phyloP scores from a whole-genome alignment of 2,113 vertebrate genomes.

The Nothocercus nigrocapillus region DNA sequence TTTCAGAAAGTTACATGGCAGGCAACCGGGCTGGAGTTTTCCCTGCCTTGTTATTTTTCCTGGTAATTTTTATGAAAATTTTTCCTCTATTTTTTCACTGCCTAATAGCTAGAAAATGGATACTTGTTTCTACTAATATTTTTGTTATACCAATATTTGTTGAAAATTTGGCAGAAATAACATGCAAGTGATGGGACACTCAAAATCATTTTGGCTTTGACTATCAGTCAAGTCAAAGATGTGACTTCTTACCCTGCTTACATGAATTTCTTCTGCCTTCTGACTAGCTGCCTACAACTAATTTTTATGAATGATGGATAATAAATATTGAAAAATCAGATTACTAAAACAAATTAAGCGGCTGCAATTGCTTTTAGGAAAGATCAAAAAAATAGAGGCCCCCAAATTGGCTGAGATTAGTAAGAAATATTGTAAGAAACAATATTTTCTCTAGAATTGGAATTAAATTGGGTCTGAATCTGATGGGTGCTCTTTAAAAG shows the following conservation, averaged over 20 bases:
- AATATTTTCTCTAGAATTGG: not conserved
- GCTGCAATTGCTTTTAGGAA: not conserved
- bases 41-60: not conserved
- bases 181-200: not conserved
- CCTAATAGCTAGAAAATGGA: not conserved
- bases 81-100: not conserved
- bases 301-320: not conserved
- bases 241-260: not conserved
- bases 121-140: not conserved
- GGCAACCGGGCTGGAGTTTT: not conserved
- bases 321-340: not conserved
- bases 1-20: not conserved
- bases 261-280: not conserved
- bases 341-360: not conserved
- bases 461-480: not conserved
- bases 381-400: not conserved
- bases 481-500: constrained; percentile 24
- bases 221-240: fast-evolving
- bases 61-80: not conserved
- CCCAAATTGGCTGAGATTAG: not conserved
- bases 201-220: not conserved
- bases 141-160: not conserved
- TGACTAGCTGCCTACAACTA: not conserved
- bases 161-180: not conserved
- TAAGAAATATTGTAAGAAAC: not conserved